Evolutionary conservation across 2,888 invertebrate species (phyloP).

Genomic region (Halocaridina rubra): DNA sequence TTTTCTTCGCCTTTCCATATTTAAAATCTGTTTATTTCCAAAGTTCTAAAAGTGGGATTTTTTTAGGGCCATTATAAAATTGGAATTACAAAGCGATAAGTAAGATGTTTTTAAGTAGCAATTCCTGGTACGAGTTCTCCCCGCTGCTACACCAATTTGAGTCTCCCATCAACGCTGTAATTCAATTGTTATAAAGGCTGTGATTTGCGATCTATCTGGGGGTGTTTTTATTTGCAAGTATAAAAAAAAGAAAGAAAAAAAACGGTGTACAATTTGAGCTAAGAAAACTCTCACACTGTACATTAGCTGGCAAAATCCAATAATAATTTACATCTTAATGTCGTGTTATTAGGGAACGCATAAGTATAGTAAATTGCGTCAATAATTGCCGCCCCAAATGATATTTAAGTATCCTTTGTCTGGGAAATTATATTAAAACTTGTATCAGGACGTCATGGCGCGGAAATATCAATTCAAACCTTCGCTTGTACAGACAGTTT

Average conservation of each 20-base stretch:
- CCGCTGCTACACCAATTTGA: too few species aligned
- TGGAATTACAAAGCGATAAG: too few species aligned
- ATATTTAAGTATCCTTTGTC: not conserved
- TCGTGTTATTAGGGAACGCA: constrained; percentile 15
- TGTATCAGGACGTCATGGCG: too few species aligned
- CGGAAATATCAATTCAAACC: too few species aligned
- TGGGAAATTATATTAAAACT: too few species aligned
- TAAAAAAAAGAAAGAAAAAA: not conserved
- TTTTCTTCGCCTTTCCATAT: too few species aligned
- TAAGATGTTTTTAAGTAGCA: too few species aligned
- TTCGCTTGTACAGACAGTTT: too few species aligned
- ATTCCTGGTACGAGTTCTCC: too few species aligned
- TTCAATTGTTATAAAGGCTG: constrained; percentile 38
- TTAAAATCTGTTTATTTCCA: too few species aligned
- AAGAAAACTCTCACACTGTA: constrained; percentile 26
- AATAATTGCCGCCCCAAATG: constrained; percentile 11
- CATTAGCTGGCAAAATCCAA: constrained; percentile 36
- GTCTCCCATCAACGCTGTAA: constrained; percentile 24
- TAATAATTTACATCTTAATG: constrained; percentile 33
- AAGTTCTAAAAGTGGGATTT: too few species aligned
- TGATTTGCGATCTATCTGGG: constrained; percentile 6
- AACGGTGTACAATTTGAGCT: constrained; percentile 3
- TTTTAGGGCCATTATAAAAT: too few species aligned
- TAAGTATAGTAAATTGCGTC: not conserved
- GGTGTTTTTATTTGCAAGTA: constrained; percentile 19